Conservation (phyloP, 2,888 invertebrate genomes). For the Nemotelus pantherinus region DNA sequence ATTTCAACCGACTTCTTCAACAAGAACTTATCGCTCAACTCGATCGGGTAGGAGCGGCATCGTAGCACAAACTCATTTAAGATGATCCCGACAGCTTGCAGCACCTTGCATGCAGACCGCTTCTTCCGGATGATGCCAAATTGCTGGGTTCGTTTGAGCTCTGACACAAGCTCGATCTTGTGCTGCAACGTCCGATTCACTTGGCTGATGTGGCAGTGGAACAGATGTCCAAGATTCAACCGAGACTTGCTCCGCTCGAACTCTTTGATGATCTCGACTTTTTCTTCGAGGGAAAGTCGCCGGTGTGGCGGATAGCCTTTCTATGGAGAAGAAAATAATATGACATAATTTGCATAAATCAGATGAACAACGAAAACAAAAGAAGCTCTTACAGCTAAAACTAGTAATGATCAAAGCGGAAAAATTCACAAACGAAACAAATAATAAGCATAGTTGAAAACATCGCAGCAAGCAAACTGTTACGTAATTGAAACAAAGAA, state of each 20-base stretch:
- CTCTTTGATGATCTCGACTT: slow-evolving; percentile 34
- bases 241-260: slow-evolving; percentile 11
- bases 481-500: too few species aligned
- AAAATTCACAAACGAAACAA: too few species aligned
- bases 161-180: slow-evolving; percentile 24
- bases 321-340: neutral
- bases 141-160: slow-evolving; percentile 5
- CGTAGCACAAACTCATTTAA: slow-evolving; percentile 25
- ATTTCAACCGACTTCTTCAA: slow-evolving; percentile 18
- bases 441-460: too few species aligned
- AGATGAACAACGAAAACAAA: neutral
- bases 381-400: neutral
- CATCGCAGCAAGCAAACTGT: too few species aligned
- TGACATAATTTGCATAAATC: neutral
- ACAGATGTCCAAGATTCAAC: neutral
- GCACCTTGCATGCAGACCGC: slow-evolving; percentile 14
- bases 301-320: slow-evolving; percentile 14
- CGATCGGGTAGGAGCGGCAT: slow-evolving; percentile 22
- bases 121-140: neutral
- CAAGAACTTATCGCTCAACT: slow-evolving; percentile 20
- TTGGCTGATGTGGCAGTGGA: slow-evolving; percentile 21
- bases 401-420: too few species aligned
- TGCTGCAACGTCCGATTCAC: slow-evolving; percentile 22
- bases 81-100: slow-evolving; percentile 29
- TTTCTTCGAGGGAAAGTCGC: slow-evolving; percentile 20